Conservation (phyloP, 2,888 invertebrate genomes). For the Syritta pipiens region DNA sequence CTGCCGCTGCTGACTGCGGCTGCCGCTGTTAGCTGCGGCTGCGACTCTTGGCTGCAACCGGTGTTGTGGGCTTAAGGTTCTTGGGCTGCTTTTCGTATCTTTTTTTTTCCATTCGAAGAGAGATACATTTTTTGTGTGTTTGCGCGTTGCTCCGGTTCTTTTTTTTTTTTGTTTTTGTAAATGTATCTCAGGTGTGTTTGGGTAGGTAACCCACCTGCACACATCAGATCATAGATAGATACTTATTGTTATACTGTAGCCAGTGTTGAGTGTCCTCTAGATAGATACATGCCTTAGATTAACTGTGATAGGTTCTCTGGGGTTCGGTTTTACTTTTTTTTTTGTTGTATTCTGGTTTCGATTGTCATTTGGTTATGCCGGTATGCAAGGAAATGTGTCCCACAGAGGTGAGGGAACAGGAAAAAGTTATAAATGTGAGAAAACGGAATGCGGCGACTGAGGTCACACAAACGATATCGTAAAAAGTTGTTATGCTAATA, state of each 20-base stretch:
- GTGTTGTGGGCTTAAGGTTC: conserved; percentile 64
- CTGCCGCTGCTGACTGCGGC: conserved; percentile 22
- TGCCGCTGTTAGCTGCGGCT: conserved; percentile 11
- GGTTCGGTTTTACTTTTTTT: conserved; percentile 49
- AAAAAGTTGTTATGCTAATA: conserved; percentile 68
- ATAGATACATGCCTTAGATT: conserved; percentile 78
- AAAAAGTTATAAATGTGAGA: conserved; percentile 52
- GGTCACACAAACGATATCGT: conserved; percentile 66
- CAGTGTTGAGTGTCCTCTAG: conserved; percentile 74
- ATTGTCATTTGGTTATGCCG: conserved; percentile 66
- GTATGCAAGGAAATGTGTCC: conserved; percentile 20
- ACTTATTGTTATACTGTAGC: conserved; percentile 67
- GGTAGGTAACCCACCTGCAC: conserved; percentile 68
- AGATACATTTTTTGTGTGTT: conserved; percentile 58
- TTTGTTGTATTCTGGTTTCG: conserved; percentile 46
- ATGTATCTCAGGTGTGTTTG: conserved; percentile 68
- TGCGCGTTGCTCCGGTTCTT: conserved; percentile 63
- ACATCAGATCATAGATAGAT: conserved; percentile 68
- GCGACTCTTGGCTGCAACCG: conserved; percentile 58
- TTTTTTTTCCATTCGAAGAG: conserved; percentile 30
- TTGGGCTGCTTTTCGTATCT: conserved; percentile 27
- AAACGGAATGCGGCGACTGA: conserved; percentile 60
- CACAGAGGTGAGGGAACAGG: conserved; percentile 16
- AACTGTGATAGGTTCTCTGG: conserved; percentile 72
- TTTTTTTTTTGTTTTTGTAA: conserved; percentile 38